Evolutionary conservation across 2,888 invertebrate genomes (phyloP), one percentile per base, ranked within the genome.

Genomic region (Eristalis pertinax): DNA sequence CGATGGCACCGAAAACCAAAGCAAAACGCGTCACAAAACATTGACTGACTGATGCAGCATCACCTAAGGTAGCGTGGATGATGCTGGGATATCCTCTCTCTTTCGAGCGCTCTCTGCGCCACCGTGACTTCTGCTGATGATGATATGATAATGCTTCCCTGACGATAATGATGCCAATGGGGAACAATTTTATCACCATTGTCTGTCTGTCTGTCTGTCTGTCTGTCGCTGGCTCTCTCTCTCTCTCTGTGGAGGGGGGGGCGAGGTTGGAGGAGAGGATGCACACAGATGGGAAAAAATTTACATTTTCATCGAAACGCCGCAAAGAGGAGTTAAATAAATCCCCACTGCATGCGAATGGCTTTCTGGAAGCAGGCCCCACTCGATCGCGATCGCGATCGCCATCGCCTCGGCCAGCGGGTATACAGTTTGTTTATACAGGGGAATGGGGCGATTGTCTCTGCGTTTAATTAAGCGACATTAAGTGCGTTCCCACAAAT

Each of bases 181-280:
- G 84, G 84, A 84, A 87, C 87, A 87, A 87, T 87, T 87, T 87
- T 84, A 87, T 87, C 87, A 87, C 87, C 87, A 87, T 87, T 87
- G 87, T 87, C 83, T 87, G 62, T 64, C 38, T 32, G 56, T 29
- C 60, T 75, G 19, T 22, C 22, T 4, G 56, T 58, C 32, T 19
- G 24, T 50, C n/a, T 15, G 15, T 5, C 4, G n/a, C 15, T 29
- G 15, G 56, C 72, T 70, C 5, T 2, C 29, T 4, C 26, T 4
- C 4, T 29, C 5, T 29, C 26, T 2, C 5, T 29, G 29, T 29
- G 29, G 4, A 4, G 4, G 29, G 4, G 29, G 29, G 50, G 67
- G 19, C 29, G 63, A 60, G n/a, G n/a, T n/a, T n/a, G n/a, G n/a
- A 4, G 26, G 26, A 26, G 1, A 4, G 26, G 26, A 26, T 26